phyloP scores from a whole-genome alignment of 2,888 invertebrate genomes.

The Rotaria macrura region DNA sequence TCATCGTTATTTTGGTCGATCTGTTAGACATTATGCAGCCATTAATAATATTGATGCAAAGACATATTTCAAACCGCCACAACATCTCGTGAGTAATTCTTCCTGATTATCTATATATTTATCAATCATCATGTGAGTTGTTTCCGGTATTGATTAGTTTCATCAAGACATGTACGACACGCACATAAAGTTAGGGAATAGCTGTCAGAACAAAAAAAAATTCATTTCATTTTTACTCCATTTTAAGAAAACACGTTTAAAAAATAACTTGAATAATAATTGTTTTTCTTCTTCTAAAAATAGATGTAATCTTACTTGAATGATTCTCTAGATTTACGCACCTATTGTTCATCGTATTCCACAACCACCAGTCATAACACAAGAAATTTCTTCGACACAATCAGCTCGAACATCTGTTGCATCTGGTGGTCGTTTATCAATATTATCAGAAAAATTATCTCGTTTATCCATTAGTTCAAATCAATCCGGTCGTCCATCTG shows the following conservation, averaged over 20 bases:
- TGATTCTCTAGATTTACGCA: not conserved
- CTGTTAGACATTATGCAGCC: not conserved
- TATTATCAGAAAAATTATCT: not conserved
- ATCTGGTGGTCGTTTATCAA: constrained; percentile 1
- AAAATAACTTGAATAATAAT: too few relatives aligned
- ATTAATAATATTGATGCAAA: constrained; percentile 5
- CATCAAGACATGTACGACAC: not conserved
- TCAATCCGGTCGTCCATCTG: not conserved
- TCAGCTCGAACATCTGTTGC: constrained; percentile 12
- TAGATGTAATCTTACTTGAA: not conserved
- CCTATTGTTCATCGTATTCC: constrained; percentile 14
- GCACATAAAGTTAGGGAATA: not conserved
- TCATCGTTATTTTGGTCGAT: not conserved
- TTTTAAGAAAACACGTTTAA: not conserved
- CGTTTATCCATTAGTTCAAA: constrained; percentile 10
- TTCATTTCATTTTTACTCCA: not conserved
- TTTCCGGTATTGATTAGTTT: not conserved
- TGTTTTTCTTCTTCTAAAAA: not conserved
- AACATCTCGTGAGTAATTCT: constrained; percentile 10
- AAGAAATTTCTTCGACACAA: not conserved
- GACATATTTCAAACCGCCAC: constrained; percentile 9
- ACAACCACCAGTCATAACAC: constrained; percentile 14
- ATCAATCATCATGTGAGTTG: not conserved
- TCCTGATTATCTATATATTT: not conserved
- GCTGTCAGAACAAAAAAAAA: not conserved